Conservation (phyloP, 2,888 invertebrate species). For the Tenthredo distinguenda region DNA sequence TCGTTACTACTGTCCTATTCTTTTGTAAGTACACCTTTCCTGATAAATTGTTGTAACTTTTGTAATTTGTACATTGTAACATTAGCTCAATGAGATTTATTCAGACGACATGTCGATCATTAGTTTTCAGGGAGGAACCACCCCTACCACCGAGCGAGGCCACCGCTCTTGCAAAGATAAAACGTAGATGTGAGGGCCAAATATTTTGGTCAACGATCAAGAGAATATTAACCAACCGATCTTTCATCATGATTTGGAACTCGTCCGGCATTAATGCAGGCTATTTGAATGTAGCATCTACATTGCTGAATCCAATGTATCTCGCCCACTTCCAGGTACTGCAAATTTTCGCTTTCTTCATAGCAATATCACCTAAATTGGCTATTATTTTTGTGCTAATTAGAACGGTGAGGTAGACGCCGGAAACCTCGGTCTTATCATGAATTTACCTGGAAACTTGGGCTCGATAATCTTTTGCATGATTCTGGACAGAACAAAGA, state of each 20-base stretch:
- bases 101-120: not conserved
- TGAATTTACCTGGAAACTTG: constrained; percentile 82
- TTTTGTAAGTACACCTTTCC: constrained; percentile 67
- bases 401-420: constrained; percentile 79
- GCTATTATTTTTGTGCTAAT: constrained; percentile 39
- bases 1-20: constrained; percentile 80
- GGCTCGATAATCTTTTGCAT: constrained; percentile 83
- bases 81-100: not conserved
- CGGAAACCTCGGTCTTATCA: constrained; percentile 81
- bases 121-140: constrained; percentile 52
- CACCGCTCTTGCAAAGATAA: constrained; percentile 76
- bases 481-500: constrained; percentile 82
- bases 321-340: not conserved
- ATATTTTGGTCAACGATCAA: not conserved
- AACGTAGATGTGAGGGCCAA: constrained; percentile 59
- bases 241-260: constrained; percentile 15
- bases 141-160: constrained; percentile 81
- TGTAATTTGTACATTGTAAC: not conserved
- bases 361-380: not conserved
- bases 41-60: not conserved
- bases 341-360: not conserved
- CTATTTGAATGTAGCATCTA: not conserved
- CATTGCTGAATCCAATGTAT: not conserved
- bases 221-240: constrained; percentile 18
- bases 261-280: not conserved